Base-by-base conservation (phyloP, 2,888 invertebrate genomes). In the Ptilodon capucinus region DNA sequence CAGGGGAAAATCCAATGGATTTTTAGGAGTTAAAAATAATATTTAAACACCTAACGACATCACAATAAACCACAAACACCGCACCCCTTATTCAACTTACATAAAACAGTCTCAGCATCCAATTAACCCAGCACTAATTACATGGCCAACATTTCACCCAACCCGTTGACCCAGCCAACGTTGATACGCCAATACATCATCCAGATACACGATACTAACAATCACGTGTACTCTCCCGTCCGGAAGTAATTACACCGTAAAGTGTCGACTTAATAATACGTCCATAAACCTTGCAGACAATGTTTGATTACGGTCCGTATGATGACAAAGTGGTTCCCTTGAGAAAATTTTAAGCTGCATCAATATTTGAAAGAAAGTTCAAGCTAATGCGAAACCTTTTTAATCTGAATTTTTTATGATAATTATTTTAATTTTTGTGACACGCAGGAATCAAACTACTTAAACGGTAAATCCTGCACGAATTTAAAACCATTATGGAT, bases 201-300 rank as follows among this genome's bases (percentile, higher is more conserved):
- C 69, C 28, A 71, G 80, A 75, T 77, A 80, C 62, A 62, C 64
- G 74, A 80, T 68, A 76, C 72, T 73, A 71, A 71, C 74, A 75
- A 79, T 76, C 74, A 74, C 48, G 64, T 67, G 60, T 60, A 66
- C 67, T 57, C 48, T 61, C 61, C 55, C 51, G 58, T 51, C 67
- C 71, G 81, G 81, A 81, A 75, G 76, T 76, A 79, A 81, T 81
- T 77, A 76, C 74, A 64, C 57, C 76, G 74, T 79, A 76, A 77
- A 80, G 64, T 64, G 68, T 68, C 54, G 61, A 64, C 66, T 62
- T 63, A 57, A 61, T 56, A 64, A 58, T 59, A 54, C 63, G 67
- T 72, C 70, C 67, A 70, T 73, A 68, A 70, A 61, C 58, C 68
- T 76, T 68, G 68, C 71, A 72, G 66, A 67, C 68, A 66, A 61